phyloP scores from a whole-genome alignment of 2,797 vertebrate species.

The Danio choprae region DNA sequence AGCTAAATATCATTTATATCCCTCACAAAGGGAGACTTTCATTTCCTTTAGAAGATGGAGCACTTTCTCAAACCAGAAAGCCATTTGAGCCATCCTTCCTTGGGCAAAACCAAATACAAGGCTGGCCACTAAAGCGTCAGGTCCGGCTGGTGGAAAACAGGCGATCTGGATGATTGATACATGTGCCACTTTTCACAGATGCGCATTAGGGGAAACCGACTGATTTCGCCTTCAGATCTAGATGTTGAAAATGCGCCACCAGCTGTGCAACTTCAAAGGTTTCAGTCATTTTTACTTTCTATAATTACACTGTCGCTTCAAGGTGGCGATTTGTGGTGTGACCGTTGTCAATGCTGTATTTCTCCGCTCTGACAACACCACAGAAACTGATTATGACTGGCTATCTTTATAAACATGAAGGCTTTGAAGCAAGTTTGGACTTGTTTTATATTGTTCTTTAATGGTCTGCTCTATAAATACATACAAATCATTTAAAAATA shows the following conservation, averaged over 20 bases:
- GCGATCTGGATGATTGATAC: constrained; percentile 33
- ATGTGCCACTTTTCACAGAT: constrained; percentile 27
- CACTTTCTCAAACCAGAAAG: constrained; percentile 29
- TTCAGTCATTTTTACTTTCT: constrained; percentile 35
- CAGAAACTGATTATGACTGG: constrained; percentile 3
- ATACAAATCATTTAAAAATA: not conserved
- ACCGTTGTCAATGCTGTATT: constrained; percentile 27
- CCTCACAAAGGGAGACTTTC: constrained; percentile 61
- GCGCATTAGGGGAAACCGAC: constrained; percentile 1
- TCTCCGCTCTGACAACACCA: not conserved
- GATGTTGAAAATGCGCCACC: constrained; percentile 30
- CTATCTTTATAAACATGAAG: not conserved
- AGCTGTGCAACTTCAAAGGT: constrained; percentile 46
- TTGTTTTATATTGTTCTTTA: constrained; percentile 6
- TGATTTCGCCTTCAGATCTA: not conserved
- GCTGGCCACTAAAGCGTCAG: constrained; percentile 23
- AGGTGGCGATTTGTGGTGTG: constrained; percentile 37
- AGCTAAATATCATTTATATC: constrained; percentile 60
- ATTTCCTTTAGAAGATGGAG: constrained; percentile 70
- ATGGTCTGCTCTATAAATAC: constrained; percentile 5
- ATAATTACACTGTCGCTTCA: constrained; percentile 39
- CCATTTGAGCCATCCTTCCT: constrained; percentile 31
- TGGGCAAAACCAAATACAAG: constrained; percentile 30
- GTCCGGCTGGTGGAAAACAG: constrained; percentile 5
- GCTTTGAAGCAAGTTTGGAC: not conserved